Percentiles rank a stretch among this genome's conserved stretches.
Evolutionary conservation across 2,113 vertebrate species (phyloP).

Genomic region (Anseranas semipalmata): DNA sequence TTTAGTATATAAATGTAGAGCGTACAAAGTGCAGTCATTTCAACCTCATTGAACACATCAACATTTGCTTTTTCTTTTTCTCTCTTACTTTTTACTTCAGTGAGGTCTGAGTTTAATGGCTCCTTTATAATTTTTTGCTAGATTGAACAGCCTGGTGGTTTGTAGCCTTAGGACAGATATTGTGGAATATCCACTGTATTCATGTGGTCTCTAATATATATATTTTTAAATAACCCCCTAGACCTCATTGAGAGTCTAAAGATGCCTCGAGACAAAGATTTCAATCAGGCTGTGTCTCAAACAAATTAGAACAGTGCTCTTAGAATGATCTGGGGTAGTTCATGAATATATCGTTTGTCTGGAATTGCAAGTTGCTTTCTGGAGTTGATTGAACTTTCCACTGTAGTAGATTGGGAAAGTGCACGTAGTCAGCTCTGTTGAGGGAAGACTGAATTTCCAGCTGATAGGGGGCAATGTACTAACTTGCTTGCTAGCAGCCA

Average conservation of each 20-base stretch:
- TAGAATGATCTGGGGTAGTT: background rate
- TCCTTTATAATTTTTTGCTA: background rate
- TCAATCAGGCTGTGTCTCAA: background rate
- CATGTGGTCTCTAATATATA: background rate
- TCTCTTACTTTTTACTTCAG: background rate
- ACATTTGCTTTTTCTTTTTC: background rate
- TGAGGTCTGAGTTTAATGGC: background rate
- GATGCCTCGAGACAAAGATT: conserved; percentile 1
- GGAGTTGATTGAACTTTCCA: background rate
- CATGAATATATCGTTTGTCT: background rate
- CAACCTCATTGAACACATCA: background rate
- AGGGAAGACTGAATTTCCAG: conserved; percentile 21
- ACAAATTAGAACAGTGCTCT: background rate
- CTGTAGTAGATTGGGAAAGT: background rate
- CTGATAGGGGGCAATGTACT: background rate
- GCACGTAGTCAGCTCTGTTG: background rate
- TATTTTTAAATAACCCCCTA: background rate
- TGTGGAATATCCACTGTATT: background rate
- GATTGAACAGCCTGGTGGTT: background rate
- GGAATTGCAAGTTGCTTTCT: background rate
- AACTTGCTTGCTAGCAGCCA: background rate
- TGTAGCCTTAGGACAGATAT: background rate
- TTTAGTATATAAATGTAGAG: background rate
- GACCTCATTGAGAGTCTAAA: background rate
- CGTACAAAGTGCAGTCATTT: background rate